These are phyloP conservation scores for Synanthedon myopaeformis DNA, from an alignment of 2,888 invertebrate species.

Conservation along the genomic window DNA sequence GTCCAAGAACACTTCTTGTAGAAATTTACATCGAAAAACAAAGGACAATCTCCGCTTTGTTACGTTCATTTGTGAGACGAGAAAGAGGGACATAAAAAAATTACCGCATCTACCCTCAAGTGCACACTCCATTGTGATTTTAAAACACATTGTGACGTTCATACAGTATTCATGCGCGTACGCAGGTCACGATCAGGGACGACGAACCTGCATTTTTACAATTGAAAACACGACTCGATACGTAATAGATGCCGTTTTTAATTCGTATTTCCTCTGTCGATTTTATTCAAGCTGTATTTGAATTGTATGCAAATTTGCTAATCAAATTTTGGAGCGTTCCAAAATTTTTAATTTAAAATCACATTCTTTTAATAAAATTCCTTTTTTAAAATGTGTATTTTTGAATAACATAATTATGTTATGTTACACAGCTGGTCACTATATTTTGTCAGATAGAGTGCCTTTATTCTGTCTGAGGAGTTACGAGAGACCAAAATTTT, in stretches of 20 bases:
- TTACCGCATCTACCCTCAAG: neutral
- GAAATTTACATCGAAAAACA: neutral
- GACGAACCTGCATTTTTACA: slow-evolving; percentile 36
- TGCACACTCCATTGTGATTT: slow-evolving; percentile 1
- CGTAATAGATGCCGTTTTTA: slow-evolving; percentile 38
- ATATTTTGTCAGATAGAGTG: neutral
- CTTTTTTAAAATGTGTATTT: neutral
- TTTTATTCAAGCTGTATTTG: neutral
- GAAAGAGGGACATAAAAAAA: neutral
- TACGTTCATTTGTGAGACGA: neutral
- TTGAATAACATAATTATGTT: neutral
- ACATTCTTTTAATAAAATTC: neutral
- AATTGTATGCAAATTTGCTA: neutral
- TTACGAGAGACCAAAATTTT: no score
- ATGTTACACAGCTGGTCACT: neutral
- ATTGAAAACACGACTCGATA: slow-evolving; percentile 2
- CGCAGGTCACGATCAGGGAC: slow-evolving; percentile 65
- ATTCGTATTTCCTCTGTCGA: slow-evolving; percentile 22
- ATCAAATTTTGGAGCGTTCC: neutral
- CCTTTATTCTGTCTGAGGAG: no score
- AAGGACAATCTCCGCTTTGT: neutral
- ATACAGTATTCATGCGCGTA: slow-evolving; percentile 57
- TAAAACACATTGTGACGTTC: slow-evolving; percentile 14
- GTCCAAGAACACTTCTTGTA: no score
- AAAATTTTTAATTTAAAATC: no score